phyloP scores from a whole-genome alignment of 1,140 invertebrate species.

The Saccostrea cuccullata region DNA sequence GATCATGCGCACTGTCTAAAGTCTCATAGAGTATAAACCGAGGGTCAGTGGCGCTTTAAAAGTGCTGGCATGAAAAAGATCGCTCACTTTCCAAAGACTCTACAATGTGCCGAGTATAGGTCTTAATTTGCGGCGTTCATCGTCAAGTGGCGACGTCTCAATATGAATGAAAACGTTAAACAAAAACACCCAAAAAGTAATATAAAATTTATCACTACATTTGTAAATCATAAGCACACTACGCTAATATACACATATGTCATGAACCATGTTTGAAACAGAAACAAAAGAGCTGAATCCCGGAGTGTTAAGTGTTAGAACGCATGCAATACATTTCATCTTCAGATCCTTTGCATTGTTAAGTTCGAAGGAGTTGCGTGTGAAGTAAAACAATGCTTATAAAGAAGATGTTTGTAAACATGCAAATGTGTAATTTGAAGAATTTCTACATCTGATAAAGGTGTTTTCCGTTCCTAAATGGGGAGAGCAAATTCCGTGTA shows the following conservation, averaged over 20 bases:
- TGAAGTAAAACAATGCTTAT: background rate
- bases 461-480: background rate
- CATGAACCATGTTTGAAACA: background rate
- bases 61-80: no score
- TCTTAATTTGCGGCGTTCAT: no score
- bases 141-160: no score
- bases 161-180: background rate
- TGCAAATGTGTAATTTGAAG: constrained; percentile 30
- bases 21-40: no score
- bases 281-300: background rate
- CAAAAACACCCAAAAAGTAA: background rate
- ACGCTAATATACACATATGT: no score
- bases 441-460: constrained; percentile 27
- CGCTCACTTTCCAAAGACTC: no score
- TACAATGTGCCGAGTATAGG: no score
- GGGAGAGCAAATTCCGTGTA: background rate
- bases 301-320: background rate
- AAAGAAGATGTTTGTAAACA: background rate
- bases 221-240: no score
- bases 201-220: background rate
- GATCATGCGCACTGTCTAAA: no score
- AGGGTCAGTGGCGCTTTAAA: no score
- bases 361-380: background rate
- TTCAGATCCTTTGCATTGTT: background rate
- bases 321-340: background rate